Percentiles rank a stretch among this genome's conserved stretches.
phyloP scores from a whole-genome alignment of 2,888 invertebrate genomes.

The Sussaba pulchella region DNA sequence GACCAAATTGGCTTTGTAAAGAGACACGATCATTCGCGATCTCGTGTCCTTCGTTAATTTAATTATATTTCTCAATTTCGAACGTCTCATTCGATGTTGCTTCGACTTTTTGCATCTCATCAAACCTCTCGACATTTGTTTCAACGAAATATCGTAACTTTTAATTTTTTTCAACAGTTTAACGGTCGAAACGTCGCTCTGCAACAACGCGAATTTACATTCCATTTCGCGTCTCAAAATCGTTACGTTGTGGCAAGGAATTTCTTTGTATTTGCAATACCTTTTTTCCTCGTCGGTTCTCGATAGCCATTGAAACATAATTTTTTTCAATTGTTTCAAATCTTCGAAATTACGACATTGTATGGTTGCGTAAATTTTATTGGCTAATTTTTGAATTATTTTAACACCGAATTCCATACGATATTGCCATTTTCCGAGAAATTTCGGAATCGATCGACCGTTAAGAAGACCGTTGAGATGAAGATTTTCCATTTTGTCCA shows the following conservation, averaged over 20 bases:
- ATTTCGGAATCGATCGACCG: slow-evolving; percentile 5
- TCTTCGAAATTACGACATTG: background rate
- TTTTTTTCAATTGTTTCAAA: slow-evolving; percentile 31
- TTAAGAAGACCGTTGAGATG: slow-evolving; percentile 31
- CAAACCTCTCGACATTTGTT: too few relatives aligned
- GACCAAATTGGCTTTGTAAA: slow-evolving; percentile 31
- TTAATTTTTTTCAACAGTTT: background rate
- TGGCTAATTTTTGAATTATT: background rate
- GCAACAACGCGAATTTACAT: background rate
- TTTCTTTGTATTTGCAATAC: slow-evolving; percentile 12
- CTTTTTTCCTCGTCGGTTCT: slow-evolving; percentile 50
- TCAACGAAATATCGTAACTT: background rate
- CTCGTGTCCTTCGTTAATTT: too few relatives aligned
- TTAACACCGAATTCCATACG: background rate
- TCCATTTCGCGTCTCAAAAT: background rate
- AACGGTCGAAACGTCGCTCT: background rate
- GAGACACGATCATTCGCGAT: too few relatives aligned
- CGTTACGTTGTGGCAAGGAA: background rate
- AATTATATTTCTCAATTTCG: too few relatives aligned
- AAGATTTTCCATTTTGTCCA: slow-evolving; percentile 24
- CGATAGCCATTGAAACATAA: slow-evolving; percentile 63
- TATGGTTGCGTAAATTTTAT: background rate
- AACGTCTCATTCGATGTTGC: too few relatives aligned
- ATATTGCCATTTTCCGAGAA: slow-evolving; percentile 25
- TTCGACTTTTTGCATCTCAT: background rate